Evolutionary conservation across 2,888 invertebrate species (phyloP).

Genomic region (Xylocampa areola): DNA sequence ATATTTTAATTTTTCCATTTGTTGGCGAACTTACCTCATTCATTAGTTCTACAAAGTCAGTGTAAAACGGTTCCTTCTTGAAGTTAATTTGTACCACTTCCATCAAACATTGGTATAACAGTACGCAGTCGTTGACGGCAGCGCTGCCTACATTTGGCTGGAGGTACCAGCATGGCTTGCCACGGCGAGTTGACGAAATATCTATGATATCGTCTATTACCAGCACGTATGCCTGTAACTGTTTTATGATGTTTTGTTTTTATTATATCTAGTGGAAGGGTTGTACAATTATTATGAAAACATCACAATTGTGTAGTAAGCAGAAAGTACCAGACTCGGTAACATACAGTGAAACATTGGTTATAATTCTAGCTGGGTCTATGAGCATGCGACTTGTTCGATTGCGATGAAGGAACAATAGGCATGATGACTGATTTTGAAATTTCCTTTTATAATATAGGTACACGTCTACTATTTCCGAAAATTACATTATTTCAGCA

Average conservation of each 20-base stretch:
- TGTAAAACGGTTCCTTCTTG: constrained; percentile 18
- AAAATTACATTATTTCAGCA: too few relatives aligned
- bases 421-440: too few relatives aligned
- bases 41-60: constrained; percentile 23
- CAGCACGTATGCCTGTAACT: constrained; percentile 36
- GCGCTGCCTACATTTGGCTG: constrained; percentile 21
- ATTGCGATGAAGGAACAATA: too few relatives aligned
- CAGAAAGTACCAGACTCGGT: too few relatives aligned
- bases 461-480: too few relatives aligned
- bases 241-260: not conserved
- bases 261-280: not conserved
- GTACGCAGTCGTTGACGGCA: constrained; percentile 40
- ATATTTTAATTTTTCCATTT: too few relatives aligned
- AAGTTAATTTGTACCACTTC: constrained; percentile 34
- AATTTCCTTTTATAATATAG: too few relatives aligned
- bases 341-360: too few relatives aligned
- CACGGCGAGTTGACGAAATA: constrained; percentile 35
- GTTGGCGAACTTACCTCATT: constrained; percentile 33
- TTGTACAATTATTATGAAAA: too few relatives aligned
- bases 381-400: too few relatives aligned
- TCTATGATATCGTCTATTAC: constrained; percentile 40
- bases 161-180: constrained; percentile 35
- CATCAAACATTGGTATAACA: constrained; percentile 24
- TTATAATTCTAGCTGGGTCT: too few relatives aligned
- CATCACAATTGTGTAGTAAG: too few relatives aligned